Base-by-base conservation (phyloP, 2,113 vertebrate genomes). In the Aspiorhynchus laticeps region DNA sequence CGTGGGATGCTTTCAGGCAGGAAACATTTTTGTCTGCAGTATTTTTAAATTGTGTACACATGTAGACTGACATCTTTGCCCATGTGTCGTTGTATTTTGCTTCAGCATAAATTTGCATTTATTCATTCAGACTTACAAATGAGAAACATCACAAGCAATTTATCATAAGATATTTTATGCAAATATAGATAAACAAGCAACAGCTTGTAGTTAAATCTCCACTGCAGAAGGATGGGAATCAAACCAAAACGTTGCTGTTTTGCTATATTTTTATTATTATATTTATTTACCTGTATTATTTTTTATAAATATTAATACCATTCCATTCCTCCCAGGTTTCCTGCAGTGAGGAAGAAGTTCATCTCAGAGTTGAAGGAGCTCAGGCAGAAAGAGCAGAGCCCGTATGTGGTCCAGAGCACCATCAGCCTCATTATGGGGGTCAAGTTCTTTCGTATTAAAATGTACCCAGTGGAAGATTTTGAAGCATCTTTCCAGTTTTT, bases 391-490 rank as follows among this genome's bases (percentile, higher is more conserved):
- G 98, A 99, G 65, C 98, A 99, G 93, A 99, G 93, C 87, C 97
- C 97, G 0, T 97, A 97, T 2, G 93, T 98, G 41, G 94, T 98
- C 88, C 97, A 99, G 91, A 98, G 97, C 89, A 97, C 96, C 91
- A 99, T 99, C 95, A 99, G 97, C 92, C 95, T 99, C 88, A 99
- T 99, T 91, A 99, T 99, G 98, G 98, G 98, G 53, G 97, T 99
- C 95, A 99, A 99, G 91, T 99, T 99, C 94, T 99, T 99, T 88
- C 96, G 98, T 82, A 97, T 99, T 89, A 99, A 99, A 94, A 99
- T 99, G 98, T 99, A 99, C 91, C 98, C 98, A 0, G 98, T 99
- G 92, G 98, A 99, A 88, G 98, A 99, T 93, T 99, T 99, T 67
- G 98, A 99, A 93, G 98, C 97, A 24, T 99, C 98, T 88, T 97